phyloP scores from a whole-genome alignment of 2,888 invertebrate genomes.

The Linnaemya vulpina region DNA sequence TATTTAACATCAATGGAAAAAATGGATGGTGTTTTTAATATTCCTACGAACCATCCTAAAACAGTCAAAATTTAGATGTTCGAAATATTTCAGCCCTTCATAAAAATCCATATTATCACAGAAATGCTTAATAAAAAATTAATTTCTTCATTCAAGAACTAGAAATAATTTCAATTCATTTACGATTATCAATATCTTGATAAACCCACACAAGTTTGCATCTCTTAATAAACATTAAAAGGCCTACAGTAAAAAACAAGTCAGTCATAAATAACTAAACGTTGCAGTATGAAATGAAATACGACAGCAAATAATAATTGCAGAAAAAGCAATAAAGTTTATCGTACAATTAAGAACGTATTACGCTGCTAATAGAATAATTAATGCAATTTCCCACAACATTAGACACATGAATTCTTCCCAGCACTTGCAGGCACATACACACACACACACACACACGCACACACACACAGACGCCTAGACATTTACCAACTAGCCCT shows the following conservation, averaged over 20 bases:
- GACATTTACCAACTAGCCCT: conserved; percentile 25
- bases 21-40: too few species aligned
- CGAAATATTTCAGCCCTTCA: too few species aligned
- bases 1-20: too few species aligned
- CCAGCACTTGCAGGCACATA: conserved; percentile 66
- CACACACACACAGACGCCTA: conserved; percentile 38
- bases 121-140: too few species aligned
- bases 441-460: conserved; percentile 59
- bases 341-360: conserved; percentile 83
- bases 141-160: too few species aligned
- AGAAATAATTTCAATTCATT: too few species aligned
- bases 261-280: conserved; percentile 55
- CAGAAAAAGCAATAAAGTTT: conserved; percentile 82
- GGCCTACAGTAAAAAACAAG: conserved; percentile 47
- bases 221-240: background rate
- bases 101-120: too few species aligned
- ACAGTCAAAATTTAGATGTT: too few species aligned
- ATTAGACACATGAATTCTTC: conserved; percentile 78
- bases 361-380: conserved; percentile 84
- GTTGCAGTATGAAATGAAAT: conserved; percentile 42
- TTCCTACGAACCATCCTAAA: too few species aligned
- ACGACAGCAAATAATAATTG: conserved; percentile 55
- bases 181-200: too few species aligned
- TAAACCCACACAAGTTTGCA: too few species aligned
- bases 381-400: conserved; percentile 84